Percentiles rank a stretch among this genome's conserved stretches.
phyloP scores from a whole-genome alignment of 2,113 vertebrate species.

The Rhinopithecus roxellana region DNA sequence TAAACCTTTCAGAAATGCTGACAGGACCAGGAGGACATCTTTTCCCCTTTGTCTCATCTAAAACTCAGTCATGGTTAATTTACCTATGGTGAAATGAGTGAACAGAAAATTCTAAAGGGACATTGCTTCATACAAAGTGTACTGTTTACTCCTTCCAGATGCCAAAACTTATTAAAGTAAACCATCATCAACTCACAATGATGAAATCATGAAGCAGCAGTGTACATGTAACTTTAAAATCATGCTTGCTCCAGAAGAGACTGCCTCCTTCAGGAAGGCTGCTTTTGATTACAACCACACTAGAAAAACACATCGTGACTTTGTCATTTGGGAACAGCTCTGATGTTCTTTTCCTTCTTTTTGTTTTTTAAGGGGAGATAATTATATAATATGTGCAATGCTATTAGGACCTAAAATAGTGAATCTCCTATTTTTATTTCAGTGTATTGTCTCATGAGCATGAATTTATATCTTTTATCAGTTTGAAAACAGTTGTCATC shows the following conservation, averaged over 20 bases:
- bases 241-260: neutral
- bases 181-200: neutral
- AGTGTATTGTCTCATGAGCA: neutral
- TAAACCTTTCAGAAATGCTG: conserved; percentile 74
- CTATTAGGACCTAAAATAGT: conserved; percentile 14
- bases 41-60: neutral
- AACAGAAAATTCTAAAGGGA: conserved; percentile 45
- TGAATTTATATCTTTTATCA: conserved; percentile 1
- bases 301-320: neutral
- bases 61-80: conserved; percentile 61
- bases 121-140: neutral
- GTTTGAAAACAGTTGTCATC: neutral
- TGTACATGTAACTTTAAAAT: neutral
- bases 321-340: neutral
- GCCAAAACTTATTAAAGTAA: conserved; percentile 34
- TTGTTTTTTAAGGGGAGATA: neutral
- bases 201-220: conserved; percentile 22
- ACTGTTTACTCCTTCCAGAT: neutral
- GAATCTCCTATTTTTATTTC: neutral
- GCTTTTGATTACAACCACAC: neutral
- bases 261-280: neutral
- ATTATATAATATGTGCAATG: neutral
- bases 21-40: conserved; percentile 46
- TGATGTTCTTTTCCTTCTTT: neutral
- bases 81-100: conserved; percentile 4